phyloP scores from a whole-genome alignment of 1,140 invertebrate species.

The Plodia interpunctella region DNA sequence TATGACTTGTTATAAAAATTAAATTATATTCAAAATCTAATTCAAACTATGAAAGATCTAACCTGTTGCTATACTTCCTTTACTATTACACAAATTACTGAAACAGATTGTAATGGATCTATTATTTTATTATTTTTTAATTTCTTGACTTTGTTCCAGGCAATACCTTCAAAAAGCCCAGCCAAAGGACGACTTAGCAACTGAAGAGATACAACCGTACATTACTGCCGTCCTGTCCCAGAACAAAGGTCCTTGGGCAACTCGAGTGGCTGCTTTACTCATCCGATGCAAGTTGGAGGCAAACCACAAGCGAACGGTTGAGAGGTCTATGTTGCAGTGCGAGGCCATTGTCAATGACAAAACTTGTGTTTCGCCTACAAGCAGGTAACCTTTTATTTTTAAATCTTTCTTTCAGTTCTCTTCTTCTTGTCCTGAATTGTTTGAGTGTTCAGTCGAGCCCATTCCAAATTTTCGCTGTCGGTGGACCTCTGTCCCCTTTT shows the following conservation, averaged over 20 bases:
- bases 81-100: too few species aligned
- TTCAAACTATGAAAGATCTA: too few species aligned
- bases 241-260: constrained; percentile 84
- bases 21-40: too few species aligned
- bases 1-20: too few species aligned
- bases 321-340: constrained; percentile 91
- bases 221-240: constrained; percentile 81
- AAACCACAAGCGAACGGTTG: constrained; percentile 86
- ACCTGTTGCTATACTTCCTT: too few species aligned
- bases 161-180: constrained; percentile 83
- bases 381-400: constrained; percentile 33
- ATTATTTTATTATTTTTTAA: too few species aligned
- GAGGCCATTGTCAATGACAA: constrained; percentile 85
- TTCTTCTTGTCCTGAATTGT: too few species aligned
- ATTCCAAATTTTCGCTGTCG: too few species aligned
- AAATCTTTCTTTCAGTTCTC: too few species aligned
- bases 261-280: constrained; percentile 83
- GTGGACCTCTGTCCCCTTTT: too few species aligned
- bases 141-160: constrained; percentile 63
- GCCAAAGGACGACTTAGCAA: constrained; percentile 85
- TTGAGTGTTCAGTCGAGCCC: too few species aligned
- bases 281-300: constrained; percentile 87
- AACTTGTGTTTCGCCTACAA: constrained; percentile 35
- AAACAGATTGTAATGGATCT: too few species aligned
- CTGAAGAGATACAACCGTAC: constrained; percentile 89